Evolutionary conservation across 1,140 invertebrate species (phyloP), one percentile per base, ranked within the genome.

Genomic region (Holotrichia oblita): DNA sequence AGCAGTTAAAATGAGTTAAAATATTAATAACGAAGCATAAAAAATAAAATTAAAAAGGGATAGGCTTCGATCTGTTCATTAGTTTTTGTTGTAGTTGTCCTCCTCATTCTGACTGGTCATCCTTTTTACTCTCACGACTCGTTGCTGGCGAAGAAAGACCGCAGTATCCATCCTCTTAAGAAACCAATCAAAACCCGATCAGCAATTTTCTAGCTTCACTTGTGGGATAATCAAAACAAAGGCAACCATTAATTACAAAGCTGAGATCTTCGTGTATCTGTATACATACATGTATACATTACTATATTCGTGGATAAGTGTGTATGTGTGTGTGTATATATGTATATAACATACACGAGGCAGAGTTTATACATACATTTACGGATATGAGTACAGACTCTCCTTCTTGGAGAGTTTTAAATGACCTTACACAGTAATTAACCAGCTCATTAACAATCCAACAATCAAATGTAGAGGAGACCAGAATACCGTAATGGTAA

Each of bases 201-300:
- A 81, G 83, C 82, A 84, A 83, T 84, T 84, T 84, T 83, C 83
- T 84, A 83, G 81, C 79, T 83, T 79, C 82, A 82, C 81, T 82
- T 82, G 82, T 83, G 81, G 81, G 80, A 84, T 84, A 84, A 84
- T 84, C 82, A 84, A 82, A 84, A 84, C 81, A 83, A 83, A 84
- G 82, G 80, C 82, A 82, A 79, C 81, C 83, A 84, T 84, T 84
- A 84, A 84, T 84, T 84, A 84, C 81, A 82, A 84, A 80, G 80
- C 76, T 80, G 81, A 80, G 79, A 69, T 81, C 77, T 79, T 40
- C 27, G 76, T 79, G 79, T 81, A 78, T 72, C 24, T 72, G 22
- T 72, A 72, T 72, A 73, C 34, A 40, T 17, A 22, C 22, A 22
- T 69, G 22, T 27, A 69, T 69, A 69, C n/a, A 69, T 17, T 55